Evolutionary conservation across 2,888 invertebrate genomes (phyloP).

Genomic region (Hypselothyrea guttata): DNA sequence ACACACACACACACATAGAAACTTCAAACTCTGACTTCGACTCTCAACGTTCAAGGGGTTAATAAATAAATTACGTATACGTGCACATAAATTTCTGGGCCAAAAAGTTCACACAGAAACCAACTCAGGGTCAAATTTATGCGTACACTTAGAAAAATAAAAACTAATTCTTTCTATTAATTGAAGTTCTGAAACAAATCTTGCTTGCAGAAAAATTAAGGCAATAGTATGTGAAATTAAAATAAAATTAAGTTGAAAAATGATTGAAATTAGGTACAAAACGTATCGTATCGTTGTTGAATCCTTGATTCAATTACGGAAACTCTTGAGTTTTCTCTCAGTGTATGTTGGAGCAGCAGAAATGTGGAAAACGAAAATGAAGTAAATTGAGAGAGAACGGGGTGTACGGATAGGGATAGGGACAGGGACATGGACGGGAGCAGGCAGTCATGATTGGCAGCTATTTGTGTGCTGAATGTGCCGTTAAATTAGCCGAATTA

Average conservation of each 20-base stretch:
- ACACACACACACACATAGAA: slow-evolving; percentile 2
- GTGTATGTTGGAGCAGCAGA: slow-evolving; percentile 10
- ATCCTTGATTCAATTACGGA: too few relatives aligned
- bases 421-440: slow-evolving; percentile 3
- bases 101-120: slow-evolving; percentile 62
- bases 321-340: too few relatives aligned
- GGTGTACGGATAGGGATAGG: background rate
- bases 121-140: slow-evolving; percentile 46
- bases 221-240: too few relatives aligned
- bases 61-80: slow-evolving; percentile 78
- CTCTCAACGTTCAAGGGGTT: slow-evolving; percentile 62
- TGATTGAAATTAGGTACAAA: too few relatives aligned
- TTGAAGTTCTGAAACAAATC: too few relatives aligned
- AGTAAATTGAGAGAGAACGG: slow-evolving; percentile 37
- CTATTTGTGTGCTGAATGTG: slow-evolving; percentile 66
- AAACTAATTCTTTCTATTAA: too few relatives aligned
- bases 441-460: slow-evolving; percentile 59
- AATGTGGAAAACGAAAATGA: background rate
- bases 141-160: too few relatives aligned
- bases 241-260: too few relatives aligned
- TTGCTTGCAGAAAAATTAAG: too few relatives aligned
- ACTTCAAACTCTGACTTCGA: slow-evolving; percentile 11
- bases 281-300: too few relatives aligned
- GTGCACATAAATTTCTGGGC: slow-evolving; percentile 73
- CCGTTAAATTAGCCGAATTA: slow-evolving; percentile 73